These are phyloP conservation scores for Noctua fimbriata DNA, from an alignment of 2,888 invertebrate species.

Conservation along the genomic window DNA sequence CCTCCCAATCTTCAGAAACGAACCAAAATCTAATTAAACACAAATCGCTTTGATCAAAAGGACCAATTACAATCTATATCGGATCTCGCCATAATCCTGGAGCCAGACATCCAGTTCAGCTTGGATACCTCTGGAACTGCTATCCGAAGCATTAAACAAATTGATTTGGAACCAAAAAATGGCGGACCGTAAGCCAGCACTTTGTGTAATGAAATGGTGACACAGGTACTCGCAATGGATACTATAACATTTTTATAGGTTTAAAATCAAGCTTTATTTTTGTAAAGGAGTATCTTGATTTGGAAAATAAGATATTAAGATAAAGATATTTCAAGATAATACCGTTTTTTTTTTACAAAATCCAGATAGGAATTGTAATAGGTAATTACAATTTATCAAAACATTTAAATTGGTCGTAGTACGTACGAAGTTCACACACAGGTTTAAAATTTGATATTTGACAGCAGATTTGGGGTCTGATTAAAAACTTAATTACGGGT, in stretches of 20 bases:
- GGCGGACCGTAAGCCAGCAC: conserved; percentile 71
- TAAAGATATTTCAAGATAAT: background rate
- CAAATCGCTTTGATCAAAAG: conserved; percentile 41
- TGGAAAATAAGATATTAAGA: too few relatives aligned
- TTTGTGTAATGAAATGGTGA: conserved; percentile 73
- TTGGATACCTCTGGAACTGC: conserved; percentile 61
- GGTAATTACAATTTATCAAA: background rate
- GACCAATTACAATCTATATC: conserved; percentile 52
- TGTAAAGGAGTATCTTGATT: background rate
- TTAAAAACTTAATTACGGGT: background rate
- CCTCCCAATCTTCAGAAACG: background rate
- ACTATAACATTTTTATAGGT: conserved; percentile 41
- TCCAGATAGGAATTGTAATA: background rate
- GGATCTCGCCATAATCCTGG: conserved; percentile 46
- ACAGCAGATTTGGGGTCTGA: background rate
- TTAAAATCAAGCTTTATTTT: conserved; percentile 17
- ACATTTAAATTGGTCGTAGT: background rate
- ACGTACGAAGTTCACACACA: background rate
- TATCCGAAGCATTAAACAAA: conserved; percentile 76
- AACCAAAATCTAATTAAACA: conserved; percentile 50
- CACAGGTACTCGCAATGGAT: conserved; percentile 26
- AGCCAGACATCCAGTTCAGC: conserved; percentile 48
- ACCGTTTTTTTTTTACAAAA: background rate
- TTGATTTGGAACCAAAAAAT: conserved; percentile 76
- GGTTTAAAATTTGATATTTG: background rate